Percentiles rank a stretch among this genome's conserved stretches.
These are phyloP conservation scores for Pharmacophagus antenor DNA, from an alignment of 2,888 invertebrate genomes.

Conservation along the genomic window DNA sequence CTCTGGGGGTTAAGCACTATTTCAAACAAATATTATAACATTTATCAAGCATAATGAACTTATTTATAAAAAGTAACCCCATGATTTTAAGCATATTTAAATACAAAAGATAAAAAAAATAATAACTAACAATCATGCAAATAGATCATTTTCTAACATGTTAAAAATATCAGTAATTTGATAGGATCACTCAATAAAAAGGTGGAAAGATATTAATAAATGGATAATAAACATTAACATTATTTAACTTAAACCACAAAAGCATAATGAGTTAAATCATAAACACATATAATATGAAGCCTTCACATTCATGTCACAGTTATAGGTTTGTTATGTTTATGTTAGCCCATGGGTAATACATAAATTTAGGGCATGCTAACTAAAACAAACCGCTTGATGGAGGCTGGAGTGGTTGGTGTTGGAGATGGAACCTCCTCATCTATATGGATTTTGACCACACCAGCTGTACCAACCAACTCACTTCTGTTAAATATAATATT, in stretches of 20 bases:
- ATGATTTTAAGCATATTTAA: not conserved
- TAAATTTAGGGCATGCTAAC: slow-evolving; percentile 63
- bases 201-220: not conserved
- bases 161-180: not conserved
- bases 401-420: slow-evolving; percentile 76
- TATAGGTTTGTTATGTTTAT: slow-evolving; percentile 36
- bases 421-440: slow-evolving; percentile 77
- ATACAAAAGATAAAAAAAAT: not conserved
- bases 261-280: slow-evolving; percentile 17
- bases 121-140: slow-evolving; percentile 1
- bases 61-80: not conserved
- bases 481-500: slow-evolving; percentile 77
- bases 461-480: slow-evolving; percentile 82
- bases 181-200: not conserved
- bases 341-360: slow-evolving; percentile 68
- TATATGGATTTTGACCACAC: slow-evolving; percentile 81
- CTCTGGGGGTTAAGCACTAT: not conserved
- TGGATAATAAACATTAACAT: too few relatives aligned
- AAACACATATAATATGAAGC: slow-evolving; percentile 16
- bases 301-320: slow-evolving; percentile 13
- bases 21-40: not conserved
- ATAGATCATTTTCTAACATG: not conserved
- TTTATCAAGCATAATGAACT: not conserved
- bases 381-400: slow-evolving; percentile 78
- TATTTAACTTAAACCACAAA: too few relatives aligned